These are phyloP conservation scores for Erpornis zantholeuca DNA, from an alignment of 2,113 vertebrate genomes.

Conservation along the genomic window DNA sequence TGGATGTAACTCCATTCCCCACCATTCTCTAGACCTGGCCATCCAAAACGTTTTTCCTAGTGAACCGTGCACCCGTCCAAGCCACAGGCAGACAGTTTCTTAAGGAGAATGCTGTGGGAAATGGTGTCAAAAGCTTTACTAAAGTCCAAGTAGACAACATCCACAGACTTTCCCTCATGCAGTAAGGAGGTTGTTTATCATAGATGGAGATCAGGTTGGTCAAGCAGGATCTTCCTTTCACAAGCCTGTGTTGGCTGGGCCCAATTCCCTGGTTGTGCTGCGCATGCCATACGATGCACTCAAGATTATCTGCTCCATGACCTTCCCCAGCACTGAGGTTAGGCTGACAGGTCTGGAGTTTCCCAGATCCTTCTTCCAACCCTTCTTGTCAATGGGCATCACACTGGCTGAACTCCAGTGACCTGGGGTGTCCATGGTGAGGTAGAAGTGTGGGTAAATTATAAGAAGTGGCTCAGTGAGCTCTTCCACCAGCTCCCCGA, in stretches of 20 bases:
- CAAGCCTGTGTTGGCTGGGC: background rate
- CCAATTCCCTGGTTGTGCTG: background rate
- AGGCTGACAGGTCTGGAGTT: background rate
- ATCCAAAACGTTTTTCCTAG: background rate
- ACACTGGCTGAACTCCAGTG: background rate
- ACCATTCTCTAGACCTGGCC: background rate
- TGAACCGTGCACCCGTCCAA: background rate
- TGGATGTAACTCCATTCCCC: background rate
- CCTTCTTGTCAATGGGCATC: background rate
- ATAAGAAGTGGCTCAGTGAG: background rate
- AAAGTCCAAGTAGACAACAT: background rate
- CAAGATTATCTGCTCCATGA: background rate
- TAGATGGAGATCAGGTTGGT: background rate
- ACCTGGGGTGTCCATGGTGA: background rate
- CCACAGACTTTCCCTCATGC: background rate
- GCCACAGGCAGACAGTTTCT: background rate
- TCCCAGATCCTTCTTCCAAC: background rate
- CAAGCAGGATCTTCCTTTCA: background rate
- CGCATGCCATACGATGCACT: accelerated
- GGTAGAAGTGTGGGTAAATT: background rate
- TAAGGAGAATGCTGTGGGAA: background rate
- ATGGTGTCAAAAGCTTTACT: background rate
- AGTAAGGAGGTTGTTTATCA: background rate
- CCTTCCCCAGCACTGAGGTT: background rate
- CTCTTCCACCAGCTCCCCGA: background rate